Base-by-base conservation (phyloP, 2,888 invertebrate species). In the Galerucella nymphaeae region DNA sequence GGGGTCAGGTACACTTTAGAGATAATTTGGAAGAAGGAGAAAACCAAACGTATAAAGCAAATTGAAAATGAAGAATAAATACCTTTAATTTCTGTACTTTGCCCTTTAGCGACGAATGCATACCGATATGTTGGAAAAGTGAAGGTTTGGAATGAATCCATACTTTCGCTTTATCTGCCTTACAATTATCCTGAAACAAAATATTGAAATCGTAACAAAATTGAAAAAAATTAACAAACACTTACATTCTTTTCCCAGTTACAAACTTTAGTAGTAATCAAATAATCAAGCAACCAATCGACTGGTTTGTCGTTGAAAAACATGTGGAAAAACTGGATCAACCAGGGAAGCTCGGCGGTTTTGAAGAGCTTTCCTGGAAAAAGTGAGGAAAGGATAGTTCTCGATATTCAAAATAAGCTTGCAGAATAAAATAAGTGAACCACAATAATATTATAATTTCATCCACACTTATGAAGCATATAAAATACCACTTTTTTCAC, bases 301-400 rank as follows among this genome's bases (percentile, higher is more conserved):
- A 98, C 97, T 0, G 99, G 98, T 87, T 98, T 97, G 83, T 98
- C 96, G 83, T 93, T 93, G 87, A 96, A 96, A 85, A 99, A 98
- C 91, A 98, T 93, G 84, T 98, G 92, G 81, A 98, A 94, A 86
- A 97, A 98, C 78, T 96, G 94, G 53, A 96, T 92, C 75, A 98
- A 89, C 88, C 93, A 93, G 0, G 94, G 93, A 23, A 98, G 87
- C 83, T 97, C 95, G 0, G 93, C 91, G 18, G 96, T 94, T 83
- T 94, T 94, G 86, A 99, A 97, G 89, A 99, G 90, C 89, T 96
- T 96, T 62, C 93, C 93, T 92, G 82, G 41, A 86, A 86, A 45
- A 13, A 14, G 14, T 45, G n/a, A 14, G 5, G 8, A 5, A 5
- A 1, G 9, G 30, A 9, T 8, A 30, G 6, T 6, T 5, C 30